These are phyloP conservation scores for Uloborus plumipes DNA, from an alignment of 2,888 invertebrate species.

Conservation along the genomic window DNA sequence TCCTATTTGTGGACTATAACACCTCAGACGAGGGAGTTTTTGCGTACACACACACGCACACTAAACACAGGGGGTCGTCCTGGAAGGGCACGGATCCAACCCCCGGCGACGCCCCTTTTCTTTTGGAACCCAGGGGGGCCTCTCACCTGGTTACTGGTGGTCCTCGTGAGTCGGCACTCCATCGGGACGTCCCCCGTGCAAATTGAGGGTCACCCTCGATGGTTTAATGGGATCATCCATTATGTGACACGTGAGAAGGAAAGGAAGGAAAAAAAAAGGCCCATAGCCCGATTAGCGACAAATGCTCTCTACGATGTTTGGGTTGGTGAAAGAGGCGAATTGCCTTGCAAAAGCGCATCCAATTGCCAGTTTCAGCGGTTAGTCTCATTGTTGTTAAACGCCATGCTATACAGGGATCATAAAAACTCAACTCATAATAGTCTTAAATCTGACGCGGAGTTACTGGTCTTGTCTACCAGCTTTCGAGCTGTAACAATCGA, in stretches of 20 bases:
- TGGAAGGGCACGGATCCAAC: slow-evolving; percentile 48
- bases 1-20: slow-evolving; percentile 61
- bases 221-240: slow-evolving; percentile 60
- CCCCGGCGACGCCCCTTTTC: slow-evolving; percentile 48
- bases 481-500: slow-evolving; percentile 51
- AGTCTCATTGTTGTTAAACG: slow-evolving; percentile 61
- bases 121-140: slow-evolving; percentile 40
- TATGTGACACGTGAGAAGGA: slow-evolving; percentile 56
- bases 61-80: slow-evolving; percentile 58
- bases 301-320: slow-evolving; percentile 42
- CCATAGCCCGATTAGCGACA: slow-evolving; percentile 51
- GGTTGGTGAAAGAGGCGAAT: slow-evolving; percentile 24
- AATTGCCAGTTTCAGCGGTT: slow-evolving; percentile 58
- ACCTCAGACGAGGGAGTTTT: slow-evolving; percentile 34
- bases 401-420: slow-evolving; percentile 54
- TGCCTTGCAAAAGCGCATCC: slow-evolving; percentile 46
- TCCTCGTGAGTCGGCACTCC: slow-evolving; percentile 51
- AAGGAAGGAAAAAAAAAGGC: slow-evolving; percentile 22
- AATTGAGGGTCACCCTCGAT: slow-evolving; percentile 58
- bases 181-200: slow-evolving; percentile 52
- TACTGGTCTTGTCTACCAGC: slow-evolving; percentile 61
- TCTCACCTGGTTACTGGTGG: slow-evolving; percentile 54
- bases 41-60: slow-evolving; percentile 55
- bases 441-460: slow-evolving; percentile 53
- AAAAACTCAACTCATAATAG: slow-evolving; percentile 60